Percentiles rank a stretch among this genome's conserved stretches.
phyloP scores from a whole-genome alignment of 2,113 vertebrate species.

The Callithrix jacchus region DNA sequence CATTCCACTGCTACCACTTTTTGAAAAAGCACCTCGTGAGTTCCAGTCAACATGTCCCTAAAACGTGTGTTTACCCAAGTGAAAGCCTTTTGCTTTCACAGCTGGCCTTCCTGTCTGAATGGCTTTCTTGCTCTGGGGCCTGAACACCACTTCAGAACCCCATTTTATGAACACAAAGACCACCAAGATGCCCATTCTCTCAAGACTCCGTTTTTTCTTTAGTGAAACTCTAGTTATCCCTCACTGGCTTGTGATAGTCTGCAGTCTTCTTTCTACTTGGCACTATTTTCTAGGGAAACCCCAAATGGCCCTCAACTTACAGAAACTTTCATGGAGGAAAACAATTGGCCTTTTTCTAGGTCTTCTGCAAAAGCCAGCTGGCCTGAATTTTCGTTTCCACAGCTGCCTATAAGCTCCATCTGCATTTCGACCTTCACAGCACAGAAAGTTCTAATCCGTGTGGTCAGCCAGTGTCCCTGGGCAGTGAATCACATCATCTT shows the following conservation, averaged over 20 bases:
- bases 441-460: not conserved
- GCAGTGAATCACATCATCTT: not conserved
- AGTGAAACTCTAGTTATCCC: not conserved
- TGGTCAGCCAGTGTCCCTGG: not conserved
- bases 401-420: not conserved
- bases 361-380: conserved; percentile 19
- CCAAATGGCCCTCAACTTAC: not conserved
- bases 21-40: not conserved
- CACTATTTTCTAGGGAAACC: not conserved
- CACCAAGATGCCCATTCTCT: too few species aligned
- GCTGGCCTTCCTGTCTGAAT: not conserved
- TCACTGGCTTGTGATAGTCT: not conserved
- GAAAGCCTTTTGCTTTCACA: not conserved
- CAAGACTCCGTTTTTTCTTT: not conserved
- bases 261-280: not conserved
- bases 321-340: not conserved
- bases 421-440: not conserved
- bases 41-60: not conserved
- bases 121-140: not conserved
- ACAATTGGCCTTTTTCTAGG: not conserved
- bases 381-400: not conserved
- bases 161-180: not conserved
- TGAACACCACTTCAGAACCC: not conserved
- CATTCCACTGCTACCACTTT: too few species aligned
- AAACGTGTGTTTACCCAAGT: not conserved